A percentile compares a stretch with the other conserved stretches of the same genome.
These are phyloP conservation scores for Fistularia tabacaria DNA, from an alignment of 2,797 vertebrate genomes.

Conservation along the genomic window DNA sequence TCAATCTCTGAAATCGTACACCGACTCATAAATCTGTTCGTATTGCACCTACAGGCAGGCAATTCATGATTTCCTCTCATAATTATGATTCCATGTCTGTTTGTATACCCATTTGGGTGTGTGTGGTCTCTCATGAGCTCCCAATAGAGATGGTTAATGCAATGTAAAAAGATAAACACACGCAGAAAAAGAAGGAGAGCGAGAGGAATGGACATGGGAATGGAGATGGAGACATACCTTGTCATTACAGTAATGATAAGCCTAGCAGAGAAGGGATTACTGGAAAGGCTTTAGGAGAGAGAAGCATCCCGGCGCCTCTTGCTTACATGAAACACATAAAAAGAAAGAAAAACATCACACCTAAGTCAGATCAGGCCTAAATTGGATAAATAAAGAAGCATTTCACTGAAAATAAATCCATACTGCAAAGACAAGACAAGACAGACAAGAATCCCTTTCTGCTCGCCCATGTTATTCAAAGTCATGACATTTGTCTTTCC, in stretches of 20 bases:
- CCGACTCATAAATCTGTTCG: slow-evolving; percentile 4
- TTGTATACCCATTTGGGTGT: slow-evolving; percentile 19
- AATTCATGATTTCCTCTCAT: slow-evolving; percentile 24
- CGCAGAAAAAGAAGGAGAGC: slow-evolving; percentile 19
- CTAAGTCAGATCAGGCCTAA: slow-evolving; percentile 42
- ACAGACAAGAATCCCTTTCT: slow-evolving; percentile 24
- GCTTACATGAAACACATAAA: slow-evolving; percentile 55
- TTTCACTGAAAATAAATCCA: slow-evolving; percentile 45
- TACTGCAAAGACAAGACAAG: slow-evolving; percentile 39
- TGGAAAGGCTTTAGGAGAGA: slow-evolving; percentile 67
- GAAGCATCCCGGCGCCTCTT: slow-evolving; percentile 68
- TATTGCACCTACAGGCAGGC: slow-evolving; percentile 1
- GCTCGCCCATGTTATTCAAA: neutral
- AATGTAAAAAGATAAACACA: slow-evolving; percentile 36
- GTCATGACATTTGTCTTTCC: slow-evolving; percentile 26
- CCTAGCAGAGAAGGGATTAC: slow-evolving; percentile 65
- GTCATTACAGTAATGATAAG: slow-evolving; percentile 80
- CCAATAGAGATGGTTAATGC: slow-evolving; percentile 38
- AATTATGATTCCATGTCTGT: slow-evolving; percentile 15
- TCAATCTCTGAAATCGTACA: neutral
- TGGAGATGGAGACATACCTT: slow-evolving; percentile 58
- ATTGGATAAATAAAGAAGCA: slow-evolving; percentile 34
- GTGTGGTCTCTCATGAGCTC: slow-evolving; percentile 52
- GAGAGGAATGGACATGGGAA: slow-evolving; percentile 35
- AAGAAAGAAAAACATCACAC: slow-evolving; percentile 17